Percentiles rank a stretch among this genome's conserved stretches.
Conservation (phyloP, 1,140 invertebrate genomes). For the Nomia melanderi region DNA sequence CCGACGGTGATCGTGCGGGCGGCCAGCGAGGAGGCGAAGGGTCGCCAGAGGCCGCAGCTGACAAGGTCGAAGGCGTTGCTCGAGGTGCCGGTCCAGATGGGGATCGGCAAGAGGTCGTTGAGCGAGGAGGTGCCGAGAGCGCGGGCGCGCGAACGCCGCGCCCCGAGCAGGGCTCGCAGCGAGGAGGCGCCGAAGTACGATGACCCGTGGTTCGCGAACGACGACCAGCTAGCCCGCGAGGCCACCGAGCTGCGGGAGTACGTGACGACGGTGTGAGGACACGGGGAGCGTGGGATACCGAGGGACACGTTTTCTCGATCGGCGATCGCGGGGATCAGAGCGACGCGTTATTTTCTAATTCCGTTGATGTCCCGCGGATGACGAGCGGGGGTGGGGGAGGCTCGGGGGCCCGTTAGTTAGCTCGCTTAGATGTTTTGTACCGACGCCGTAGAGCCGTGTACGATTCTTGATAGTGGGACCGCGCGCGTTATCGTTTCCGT, state of each 20-base stretch:
- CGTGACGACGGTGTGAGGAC: conserved; percentile 76
- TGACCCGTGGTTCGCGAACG: conserved; percentile 67
- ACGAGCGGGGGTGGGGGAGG: no score
- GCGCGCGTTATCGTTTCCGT: not conserved
- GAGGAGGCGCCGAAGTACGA: conserved; percentile 73
- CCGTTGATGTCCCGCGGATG: no score
- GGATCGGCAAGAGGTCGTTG: conserved; percentile 73
- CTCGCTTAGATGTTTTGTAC: conserved; percentile 44
- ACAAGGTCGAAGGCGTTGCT: conserved; percentile 74
- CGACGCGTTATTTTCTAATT: conserved; percentile 15
- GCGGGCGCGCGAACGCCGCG: conserved; percentile 58
- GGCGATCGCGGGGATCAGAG: no score
- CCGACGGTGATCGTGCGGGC: conserved; percentile 63
- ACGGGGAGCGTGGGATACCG: not conserved
- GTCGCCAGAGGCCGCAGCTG: conserved; percentile 71
- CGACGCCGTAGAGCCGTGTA: conserved; percentile 4
- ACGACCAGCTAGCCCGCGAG: conserved; percentile 38
- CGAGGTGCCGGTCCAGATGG: conserved; percentile 70
- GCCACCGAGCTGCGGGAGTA: conserved; percentile 75
- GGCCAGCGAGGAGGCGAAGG: conserved; percentile 72
- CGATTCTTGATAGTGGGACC: not conserved
- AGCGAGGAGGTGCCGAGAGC: conserved; percentile 76
- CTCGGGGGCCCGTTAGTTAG: conserved; percentile 8
- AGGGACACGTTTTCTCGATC: no score
- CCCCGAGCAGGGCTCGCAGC: conserved; percentile 74